Conservation (phyloP, 2,888 invertebrate genomes). For the Eupithecia subumbrata region DNA sequence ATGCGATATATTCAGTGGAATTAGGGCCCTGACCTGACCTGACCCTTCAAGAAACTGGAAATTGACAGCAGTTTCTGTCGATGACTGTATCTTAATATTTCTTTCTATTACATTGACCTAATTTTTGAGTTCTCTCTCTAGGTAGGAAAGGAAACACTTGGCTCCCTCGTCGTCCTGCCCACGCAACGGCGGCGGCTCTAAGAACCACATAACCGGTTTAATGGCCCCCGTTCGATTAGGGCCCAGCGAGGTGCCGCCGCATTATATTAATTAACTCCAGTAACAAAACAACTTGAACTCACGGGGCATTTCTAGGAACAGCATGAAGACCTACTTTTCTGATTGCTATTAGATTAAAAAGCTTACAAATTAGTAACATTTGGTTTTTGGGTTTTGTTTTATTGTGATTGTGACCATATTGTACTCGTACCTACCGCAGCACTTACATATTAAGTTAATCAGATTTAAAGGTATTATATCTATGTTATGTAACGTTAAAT, state of each 20-base stretch:
- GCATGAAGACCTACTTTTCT: neutral
- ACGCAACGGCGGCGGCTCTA: neutral
- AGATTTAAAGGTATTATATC: no score
- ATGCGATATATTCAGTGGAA: no score
- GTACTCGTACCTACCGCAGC: no score
- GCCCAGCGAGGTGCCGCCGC: constrained; percentile 26
- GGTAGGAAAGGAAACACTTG: neutral
- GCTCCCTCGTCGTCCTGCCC: neutral
- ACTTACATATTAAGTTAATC: no score
- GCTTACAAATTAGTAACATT: no score
- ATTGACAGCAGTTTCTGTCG: neutral
- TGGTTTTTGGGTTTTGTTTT: no score
- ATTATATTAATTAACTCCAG: constrained; percentile 25
- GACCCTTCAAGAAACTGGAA: neutral
- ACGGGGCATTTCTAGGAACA: neutral
- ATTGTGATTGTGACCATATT: no score
- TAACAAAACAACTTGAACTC: constrained; percentile 18
- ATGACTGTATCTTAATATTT: neutral
- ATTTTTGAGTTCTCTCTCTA: neutral
- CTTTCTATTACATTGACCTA: neutral
- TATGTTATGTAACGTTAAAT: no score
- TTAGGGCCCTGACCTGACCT: no score
- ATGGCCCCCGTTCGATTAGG: constrained; percentile 15
- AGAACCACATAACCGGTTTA: neutral
- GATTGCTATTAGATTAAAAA: neutral